Evolutionary conservation across 2,113 vertebrate species (phyloP).

Genomic region (Peromyscus polionotus): DNA sequence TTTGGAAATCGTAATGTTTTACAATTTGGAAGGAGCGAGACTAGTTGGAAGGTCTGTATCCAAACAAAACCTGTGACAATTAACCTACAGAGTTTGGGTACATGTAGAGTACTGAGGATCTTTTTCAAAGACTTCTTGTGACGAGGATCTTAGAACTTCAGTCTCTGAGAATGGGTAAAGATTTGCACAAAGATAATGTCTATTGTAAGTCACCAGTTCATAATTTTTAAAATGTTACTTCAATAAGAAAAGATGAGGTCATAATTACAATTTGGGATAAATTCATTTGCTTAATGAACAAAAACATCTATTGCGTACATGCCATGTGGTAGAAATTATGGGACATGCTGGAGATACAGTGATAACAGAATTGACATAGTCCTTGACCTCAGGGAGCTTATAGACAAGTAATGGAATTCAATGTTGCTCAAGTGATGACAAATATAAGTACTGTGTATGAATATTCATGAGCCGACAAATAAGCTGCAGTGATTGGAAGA

Average conservation of each 20-base stretch:
- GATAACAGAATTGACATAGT: neutral
- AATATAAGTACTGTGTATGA: neutral
- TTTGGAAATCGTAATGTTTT: neutral
- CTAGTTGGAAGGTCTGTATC: neutral
- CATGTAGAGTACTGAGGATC: neutral
- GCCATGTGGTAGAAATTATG: neutral
- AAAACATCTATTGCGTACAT: neutral
- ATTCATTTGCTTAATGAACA: neutral
- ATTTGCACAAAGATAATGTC: neutral
- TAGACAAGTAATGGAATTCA: neutral
- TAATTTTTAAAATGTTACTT: slow-evolving; percentile 44
- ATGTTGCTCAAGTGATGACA: neutral
- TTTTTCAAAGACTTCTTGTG: neutral
- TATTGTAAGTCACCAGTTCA: neutral
- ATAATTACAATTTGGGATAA: neutral
- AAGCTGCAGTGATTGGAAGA: neutral
- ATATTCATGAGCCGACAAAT: neutral
- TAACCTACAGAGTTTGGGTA: neutral
- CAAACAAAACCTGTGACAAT: slow-evolving; percentile 2
- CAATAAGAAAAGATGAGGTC: neutral
- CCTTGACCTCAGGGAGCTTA: neutral
- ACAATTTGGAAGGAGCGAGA: neutral
- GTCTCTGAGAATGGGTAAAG: neutral
- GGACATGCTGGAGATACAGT: neutral
- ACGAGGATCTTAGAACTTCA: neutral